phyloP scores from a whole-genome alignment of 2,113 vertebrate species.

The Ellobius talpinus region DNA sequence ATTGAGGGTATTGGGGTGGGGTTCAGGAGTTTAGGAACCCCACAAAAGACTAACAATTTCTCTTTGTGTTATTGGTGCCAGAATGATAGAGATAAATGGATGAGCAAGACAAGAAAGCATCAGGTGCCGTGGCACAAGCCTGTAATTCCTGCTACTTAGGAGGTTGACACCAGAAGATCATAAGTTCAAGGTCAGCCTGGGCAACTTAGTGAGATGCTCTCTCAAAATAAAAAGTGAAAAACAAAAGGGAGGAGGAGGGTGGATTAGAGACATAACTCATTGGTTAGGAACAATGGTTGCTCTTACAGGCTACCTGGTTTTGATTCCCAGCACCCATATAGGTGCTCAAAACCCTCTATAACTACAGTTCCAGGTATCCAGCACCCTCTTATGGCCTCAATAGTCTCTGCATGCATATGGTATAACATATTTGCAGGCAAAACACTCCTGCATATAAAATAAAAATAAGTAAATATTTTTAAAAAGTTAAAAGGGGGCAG shows the following conservation, averaged over 20 bases:
- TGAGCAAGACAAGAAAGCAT: background rate
- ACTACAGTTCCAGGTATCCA: background rate
- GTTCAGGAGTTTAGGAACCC: background rate
- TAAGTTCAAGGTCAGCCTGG: background rate
- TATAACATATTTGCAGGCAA: background rate
- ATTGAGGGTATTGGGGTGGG: background rate
- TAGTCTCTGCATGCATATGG: background rate
- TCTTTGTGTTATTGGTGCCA: background rate
- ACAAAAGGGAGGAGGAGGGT: background rate
- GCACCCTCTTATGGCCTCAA: background rate
- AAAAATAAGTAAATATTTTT: background rate
- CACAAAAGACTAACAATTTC: background rate
- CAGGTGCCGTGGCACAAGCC: background rate
- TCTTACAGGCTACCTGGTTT: background rate
- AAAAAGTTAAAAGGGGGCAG: background rate
- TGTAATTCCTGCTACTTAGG: background rate
- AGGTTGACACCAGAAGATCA: background rate
- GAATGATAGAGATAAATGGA: background rate
- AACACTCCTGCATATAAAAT: background rate
- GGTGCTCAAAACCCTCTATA: background rate
- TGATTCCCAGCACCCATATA: background rate
- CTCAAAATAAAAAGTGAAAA: background rate
- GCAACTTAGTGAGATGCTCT: background rate
- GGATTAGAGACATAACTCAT: background rate
- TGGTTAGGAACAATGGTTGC: background rate